These are phyloP conservation scores for Atopsyche davidsoni DNA, from an alignment of 1,140 invertebrate species.

Conservation along the genomic window DNA sequence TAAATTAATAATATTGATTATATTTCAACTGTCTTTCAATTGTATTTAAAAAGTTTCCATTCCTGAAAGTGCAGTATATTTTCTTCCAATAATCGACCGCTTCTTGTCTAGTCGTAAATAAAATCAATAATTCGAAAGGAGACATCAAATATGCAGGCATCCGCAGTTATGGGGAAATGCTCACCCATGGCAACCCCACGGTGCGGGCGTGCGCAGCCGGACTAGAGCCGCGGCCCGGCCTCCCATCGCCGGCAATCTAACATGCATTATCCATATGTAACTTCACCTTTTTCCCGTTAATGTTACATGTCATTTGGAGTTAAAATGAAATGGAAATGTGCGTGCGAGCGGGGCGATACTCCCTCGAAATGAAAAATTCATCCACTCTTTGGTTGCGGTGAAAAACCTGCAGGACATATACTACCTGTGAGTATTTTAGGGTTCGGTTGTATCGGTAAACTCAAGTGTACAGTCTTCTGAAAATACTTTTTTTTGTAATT, in stretches of 20 bases:
- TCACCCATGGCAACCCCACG: constrained; percentile 11
- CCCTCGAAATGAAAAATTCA: constrained; percentile 11
- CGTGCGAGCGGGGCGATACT: constrained; percentile 8
- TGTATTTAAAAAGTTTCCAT: no score
- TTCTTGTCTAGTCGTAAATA: constrained; percentile 13
- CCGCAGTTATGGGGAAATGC: constrained; percentile 3
- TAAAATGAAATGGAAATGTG: constrained; percentile 18
- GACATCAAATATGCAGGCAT: constrained; percentile 9
- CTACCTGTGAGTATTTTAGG: no score
- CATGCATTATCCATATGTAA: constrained; percentile 22
- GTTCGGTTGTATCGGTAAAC: no score
- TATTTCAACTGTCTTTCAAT: no score
- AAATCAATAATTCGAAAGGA: constrained; percentile 15
- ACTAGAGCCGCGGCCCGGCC: neutral
- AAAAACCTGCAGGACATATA: no score
- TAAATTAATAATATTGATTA: no score
- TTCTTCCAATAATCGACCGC: constrained; percentile 7
- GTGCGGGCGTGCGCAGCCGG: neutral
- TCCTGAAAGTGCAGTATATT: no score
- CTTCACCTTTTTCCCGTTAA: constrained; percentile 24
- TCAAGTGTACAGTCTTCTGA: no score
- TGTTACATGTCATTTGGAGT: constrained; percentile 26
- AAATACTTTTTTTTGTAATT: no score
- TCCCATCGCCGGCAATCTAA: constrained; percentile 18
- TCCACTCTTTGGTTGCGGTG: no score